Base-by-base conservation (phyloP, 2,113 vertebrate species). In the Cynoglossus semilaevis region DNA sequence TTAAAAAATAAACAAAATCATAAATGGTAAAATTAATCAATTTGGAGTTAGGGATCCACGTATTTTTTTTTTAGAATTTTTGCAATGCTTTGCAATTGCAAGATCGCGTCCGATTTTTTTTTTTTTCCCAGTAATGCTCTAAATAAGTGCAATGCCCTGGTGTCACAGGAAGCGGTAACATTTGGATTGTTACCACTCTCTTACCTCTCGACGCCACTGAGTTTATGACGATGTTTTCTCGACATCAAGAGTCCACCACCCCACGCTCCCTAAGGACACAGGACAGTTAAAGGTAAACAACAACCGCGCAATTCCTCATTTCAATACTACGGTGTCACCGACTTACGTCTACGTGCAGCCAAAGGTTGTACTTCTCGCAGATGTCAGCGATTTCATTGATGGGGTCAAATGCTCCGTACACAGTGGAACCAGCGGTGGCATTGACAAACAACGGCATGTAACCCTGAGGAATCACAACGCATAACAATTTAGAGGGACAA, bases 291-390 rank as follows among this genome's bases (percentile, higher is more conserved):
- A 6, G 14, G 54, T 54, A 61, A 5, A 54, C 6, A 0, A 56
- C 45, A 47, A 35, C 3, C 7, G 52, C 46, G 14, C 19, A 15
- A 13, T 1, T 48, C 11, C 3, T 12, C 2, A 9, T 22, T 22
- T n/a, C 22, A 16, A 49, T 38, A 12, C 37, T 38, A 38, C 38
- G 34, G 4, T 11, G 50, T 51, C 29, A n/a, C 12, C 14, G 15
- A 91, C 97, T 96, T 86, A 98, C 97, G 56, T 98, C 96, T 1
- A 99, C 96, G 4, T 98, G 96, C 8, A 99, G 92, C 97, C 97
- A 99, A 29, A 99, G 76, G 86, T 97, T 95, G 65, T 99, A 95
- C 83, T 97, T 98, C 89, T 98, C 94, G 80, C 97, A 99, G 81
- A 99, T 91, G 77, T 98, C 95, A 42, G 97, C 97, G 11, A 99